Base-by-base conservation (phyloP, 2,888 invertebrate species). In the Xestia c-nigrum region DNA sequence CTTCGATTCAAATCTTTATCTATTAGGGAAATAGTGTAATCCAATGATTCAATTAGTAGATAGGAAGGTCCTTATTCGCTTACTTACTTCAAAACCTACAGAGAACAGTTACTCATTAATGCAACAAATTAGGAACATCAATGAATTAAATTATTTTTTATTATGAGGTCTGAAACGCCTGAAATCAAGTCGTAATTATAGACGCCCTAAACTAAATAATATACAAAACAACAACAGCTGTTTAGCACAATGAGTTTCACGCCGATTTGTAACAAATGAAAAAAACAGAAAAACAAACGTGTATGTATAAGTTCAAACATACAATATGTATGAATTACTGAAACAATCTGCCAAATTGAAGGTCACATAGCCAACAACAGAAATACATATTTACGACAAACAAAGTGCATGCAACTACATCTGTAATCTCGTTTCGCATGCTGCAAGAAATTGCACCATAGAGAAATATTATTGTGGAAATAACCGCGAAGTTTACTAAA, bases 391-490 rank as follows among this genome's bases (percentile, higher is more conserved):
- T 65, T 50, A 65, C n/a, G 19, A 63, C 46, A 12, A 14, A 50
- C 68, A 72, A 67, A 70, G 61, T 70, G 24, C 24, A 38, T 72
- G 40, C n/a, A 65, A 57, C 24, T n/a, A 55, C 6, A 5, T 6
- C 16, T 16, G 31, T 40, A 21, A 47, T n/a, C 47, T 67, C 12
- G 40, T 65, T 55, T 57, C 21, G 24, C 19, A 10, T 68, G 40
- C 61, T 78, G 57, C 71, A 76, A 68, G 14, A n/a, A 74, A 73
- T 78, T 86, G 68, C 71, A 80, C 52, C 71, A 70, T 52, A 47
- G 84, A 79, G 75, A 50, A 38, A 50, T 55, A 78, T 64, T 69
- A 67, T 66, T 81, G 71, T 75, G 78, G 63, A 79, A 85, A 74
- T 84, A 76, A 72, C 66, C 71, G 57, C 69, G 50, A 65, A 50